Evolutionary conservation across 2,113 vertebrate species (phyloP).

Genomic region (Labrus mixtus): DNA sequence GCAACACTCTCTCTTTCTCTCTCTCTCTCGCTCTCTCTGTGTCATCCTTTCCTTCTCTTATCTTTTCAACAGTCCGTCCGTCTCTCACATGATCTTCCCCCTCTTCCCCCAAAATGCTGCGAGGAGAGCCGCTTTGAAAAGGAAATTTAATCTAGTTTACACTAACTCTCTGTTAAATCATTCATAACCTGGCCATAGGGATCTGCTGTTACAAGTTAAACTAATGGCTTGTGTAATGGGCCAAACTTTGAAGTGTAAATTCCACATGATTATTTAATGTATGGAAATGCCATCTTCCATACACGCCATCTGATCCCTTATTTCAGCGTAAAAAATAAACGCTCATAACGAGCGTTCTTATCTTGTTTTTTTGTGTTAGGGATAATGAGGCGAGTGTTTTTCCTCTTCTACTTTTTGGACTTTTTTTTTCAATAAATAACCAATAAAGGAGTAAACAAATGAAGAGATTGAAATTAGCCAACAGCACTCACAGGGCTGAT

Average conservation of each 20-base stretch:
- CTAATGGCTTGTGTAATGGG: conserved; percentile 78
- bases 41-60: conserved; percentile 59
- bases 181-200: conserved; percentile 77
- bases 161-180: conserved; percentile 75
- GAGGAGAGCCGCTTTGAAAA: conserved; percentile 60
- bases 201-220: conserved; percentile 70
- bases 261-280: conserved; percentile 78
- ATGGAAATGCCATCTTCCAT: conserved; percentile 72
- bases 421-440: conserved; percentile 43
- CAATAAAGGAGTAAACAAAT: conserved; percentile 29
- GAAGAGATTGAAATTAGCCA: conserved; percentile 60
- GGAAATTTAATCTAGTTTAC: conserved; percentile 74
- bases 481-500: conserved; percentile 84
- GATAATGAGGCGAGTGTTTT: conserved; percentile 31
- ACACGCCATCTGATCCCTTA: conserved; percentile 59
- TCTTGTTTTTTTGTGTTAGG: conserved; percentile 1
- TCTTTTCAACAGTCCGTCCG: conserved; percentile 40
- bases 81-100: conserved; percentile 13
- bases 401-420: conserved; percentile 11
- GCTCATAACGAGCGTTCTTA: conserved; percentile 1
- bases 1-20: conserved; percentile 26
- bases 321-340: conserved; percentile 41
- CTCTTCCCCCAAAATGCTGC: conserved; percentile 33
- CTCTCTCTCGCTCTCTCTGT: conserved; percentile 48
- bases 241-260: conserved; percentile 80